Evolutionary conservation across 2,888 invertebrate genomes (phyloP), one percentile per base, ranked within the genome.

Genomic region (Odiellus spinosus): DNA sequence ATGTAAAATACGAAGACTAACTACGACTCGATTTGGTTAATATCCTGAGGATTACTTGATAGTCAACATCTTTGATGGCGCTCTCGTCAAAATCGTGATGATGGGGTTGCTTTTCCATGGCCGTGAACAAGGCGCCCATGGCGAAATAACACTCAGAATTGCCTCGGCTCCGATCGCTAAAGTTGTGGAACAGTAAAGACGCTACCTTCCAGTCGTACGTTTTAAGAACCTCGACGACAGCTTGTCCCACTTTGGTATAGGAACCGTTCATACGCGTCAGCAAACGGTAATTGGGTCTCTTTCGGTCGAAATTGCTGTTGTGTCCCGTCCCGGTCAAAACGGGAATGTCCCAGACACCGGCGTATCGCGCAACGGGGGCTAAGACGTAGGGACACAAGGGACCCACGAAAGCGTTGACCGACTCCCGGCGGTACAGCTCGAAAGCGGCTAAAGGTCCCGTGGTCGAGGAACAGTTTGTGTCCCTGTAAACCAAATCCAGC

Each of bases 211-310:
- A 83, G 48, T 77, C 76, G 64, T 80, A 82, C 53, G 73, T 74
- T 63, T 75, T 74, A 42, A 82, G 71, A 52, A 83, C 76, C 59
- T 76, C 75, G 44, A 73, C 69, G 40, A 82, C 72, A 8, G 80
- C 79, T 51, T 75, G 73, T 0, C 61, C 61, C 10, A 63, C 58
- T 50, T 61, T 56, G 19, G 60, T 58, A 63, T 82, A 80, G 52
- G 80, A 78, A n/a, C 85, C 84, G 73, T 80, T 80, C 73, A 87
- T 77, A 53, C 86, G 72, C 6, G 86, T 90, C 51, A 90, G 69
- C 1, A 82, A 82, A 18, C 76, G 76, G 64, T 78, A 90, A 46
- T 78, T 73, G 35, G 59, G 62, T 53, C 59, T 45, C 60, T 80
- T 80, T 64, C 75, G 73, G 49, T 74, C 75, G 61, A 86, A 82